phyloP scores from a whole-genome alignment of 2,113 vertebrate species.

The Platanista minor region DNA sequence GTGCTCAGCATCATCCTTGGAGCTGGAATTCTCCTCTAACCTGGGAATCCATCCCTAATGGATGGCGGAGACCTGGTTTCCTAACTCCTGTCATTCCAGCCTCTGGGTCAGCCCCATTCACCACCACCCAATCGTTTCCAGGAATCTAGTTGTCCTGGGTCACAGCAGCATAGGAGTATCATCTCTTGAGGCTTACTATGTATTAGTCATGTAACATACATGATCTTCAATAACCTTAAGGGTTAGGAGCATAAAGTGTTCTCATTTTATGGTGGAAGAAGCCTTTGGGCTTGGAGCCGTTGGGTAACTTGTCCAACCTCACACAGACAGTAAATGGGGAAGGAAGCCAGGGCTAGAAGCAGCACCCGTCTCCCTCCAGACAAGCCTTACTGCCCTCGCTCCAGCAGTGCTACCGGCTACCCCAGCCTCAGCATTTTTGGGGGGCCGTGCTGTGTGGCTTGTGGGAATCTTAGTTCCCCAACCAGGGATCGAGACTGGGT shows the following conservation, averaged over 20 bases:
- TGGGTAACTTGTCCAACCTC: neutral
- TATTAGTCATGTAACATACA: neutral
- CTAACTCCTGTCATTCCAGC: neutral
- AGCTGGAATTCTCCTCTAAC: neutral
- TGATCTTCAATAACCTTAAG: neutral
- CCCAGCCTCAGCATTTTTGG: neutral
- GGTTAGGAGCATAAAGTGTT: neutral
- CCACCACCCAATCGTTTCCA: neutral
- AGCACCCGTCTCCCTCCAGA: neutral
- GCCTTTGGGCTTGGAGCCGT: neutral
- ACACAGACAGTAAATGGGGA: neutral
- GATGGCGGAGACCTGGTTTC: neutral
- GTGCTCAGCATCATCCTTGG: neutral
- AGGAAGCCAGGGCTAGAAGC: no score
- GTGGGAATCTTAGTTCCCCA: neutral
- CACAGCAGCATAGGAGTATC: neutral
- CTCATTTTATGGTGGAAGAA: neutral
- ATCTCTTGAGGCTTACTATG: neutral
- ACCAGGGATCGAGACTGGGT: neutral
- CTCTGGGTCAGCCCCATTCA: neutral
- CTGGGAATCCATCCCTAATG: neutral
- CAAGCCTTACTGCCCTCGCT: neutral
- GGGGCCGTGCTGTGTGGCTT: neutral
- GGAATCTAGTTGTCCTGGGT: neutral
- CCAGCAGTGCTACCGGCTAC: neutral